phyloP scores from a whole-genome alignment of 2,888 invertebrate species.

The Cephonodes hylas region DNA sequence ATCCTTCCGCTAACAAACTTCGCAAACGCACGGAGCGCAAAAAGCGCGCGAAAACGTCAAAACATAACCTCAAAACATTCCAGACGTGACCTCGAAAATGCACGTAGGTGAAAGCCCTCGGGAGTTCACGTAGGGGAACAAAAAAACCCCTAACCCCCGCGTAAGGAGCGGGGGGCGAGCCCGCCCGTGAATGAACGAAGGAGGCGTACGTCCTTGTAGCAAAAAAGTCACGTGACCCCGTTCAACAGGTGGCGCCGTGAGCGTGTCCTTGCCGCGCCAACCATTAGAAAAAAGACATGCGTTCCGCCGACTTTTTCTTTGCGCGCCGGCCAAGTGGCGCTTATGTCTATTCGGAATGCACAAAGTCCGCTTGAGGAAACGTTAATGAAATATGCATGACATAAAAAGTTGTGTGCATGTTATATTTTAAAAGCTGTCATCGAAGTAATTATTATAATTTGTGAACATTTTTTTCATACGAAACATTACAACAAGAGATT shows the following conservation, averaged over 20 bases:
- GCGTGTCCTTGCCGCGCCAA: constrained; percentile 71
- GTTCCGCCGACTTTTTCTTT: constrained; percentile 35
- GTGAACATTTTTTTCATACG: neutral
- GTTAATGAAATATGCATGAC: neutral
- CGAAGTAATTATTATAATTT: neutral
- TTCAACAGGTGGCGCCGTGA: constrained; percentile 78
- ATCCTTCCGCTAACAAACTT: neutral
- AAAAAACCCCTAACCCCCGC: constrained; percentile 75
- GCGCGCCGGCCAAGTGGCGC: neutral
- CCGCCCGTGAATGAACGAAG: constrained; percentile 80
- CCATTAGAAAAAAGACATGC: constrained; percentile 56
- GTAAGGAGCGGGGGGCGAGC: constrained; percentile 67
- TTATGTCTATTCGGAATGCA: neutral
- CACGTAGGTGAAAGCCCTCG: constrained; percentile 80
- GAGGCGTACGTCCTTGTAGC: constrained; percentile 79
- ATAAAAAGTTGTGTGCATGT: neutral
- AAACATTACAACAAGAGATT: neutral
- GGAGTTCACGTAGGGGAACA: constrained; percentile 77
- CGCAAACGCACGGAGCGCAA: neutral
- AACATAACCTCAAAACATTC: constrained; percentile 73
- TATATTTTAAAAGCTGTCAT: neutral
- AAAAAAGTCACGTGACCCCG: constrained; percentile 80
- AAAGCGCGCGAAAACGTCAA: constrained; percentile 53
- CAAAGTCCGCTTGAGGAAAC: neutral
- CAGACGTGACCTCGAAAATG: constrained; percentile 79